Conservation (phyloP, 1,140 invertebrate genomes). For the Samia ricini region DNA sequence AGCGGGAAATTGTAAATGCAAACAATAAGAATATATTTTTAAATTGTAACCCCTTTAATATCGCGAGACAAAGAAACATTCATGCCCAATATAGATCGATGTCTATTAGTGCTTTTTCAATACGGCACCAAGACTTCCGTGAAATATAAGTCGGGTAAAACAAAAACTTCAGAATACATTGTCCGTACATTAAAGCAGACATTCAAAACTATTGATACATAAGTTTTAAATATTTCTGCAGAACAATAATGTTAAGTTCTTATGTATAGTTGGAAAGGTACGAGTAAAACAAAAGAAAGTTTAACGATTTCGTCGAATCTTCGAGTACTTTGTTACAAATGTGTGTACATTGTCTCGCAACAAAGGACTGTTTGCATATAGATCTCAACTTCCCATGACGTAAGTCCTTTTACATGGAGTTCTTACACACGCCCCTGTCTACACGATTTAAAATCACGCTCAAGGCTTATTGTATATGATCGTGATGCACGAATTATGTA, state of each 20-base stretch:
- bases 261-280: background rate
- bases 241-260: background rate
- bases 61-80: too few relatives aligned
- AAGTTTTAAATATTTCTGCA: background rate
- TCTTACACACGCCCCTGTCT: background rate
- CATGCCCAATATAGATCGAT: too few relatives aligned
- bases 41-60: too few relatives aligned
- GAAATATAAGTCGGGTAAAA: too few relatives aligned
- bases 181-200: too few relatives aligned
- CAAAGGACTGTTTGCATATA: background rate
- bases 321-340: background rate
- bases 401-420: background rate
- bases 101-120: too few relatives aligned
- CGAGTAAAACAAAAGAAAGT: background rate
- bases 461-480: background rate
- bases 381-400: background rate
- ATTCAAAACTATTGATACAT: too few relatives aligned
- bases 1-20: too few relatives aligned
- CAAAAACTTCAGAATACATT: too few relatives aligned
- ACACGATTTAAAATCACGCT: conserved; percentile 1
- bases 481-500: background rate
- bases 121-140: too few relatives aligned
- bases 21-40: too few relatives aligned
- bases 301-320: background rate
- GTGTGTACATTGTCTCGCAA: background rate